phyloP scores from a whole-genome alignment of 2,113 vertebrate species.

The Trematocara stigmaticum region DNA sequence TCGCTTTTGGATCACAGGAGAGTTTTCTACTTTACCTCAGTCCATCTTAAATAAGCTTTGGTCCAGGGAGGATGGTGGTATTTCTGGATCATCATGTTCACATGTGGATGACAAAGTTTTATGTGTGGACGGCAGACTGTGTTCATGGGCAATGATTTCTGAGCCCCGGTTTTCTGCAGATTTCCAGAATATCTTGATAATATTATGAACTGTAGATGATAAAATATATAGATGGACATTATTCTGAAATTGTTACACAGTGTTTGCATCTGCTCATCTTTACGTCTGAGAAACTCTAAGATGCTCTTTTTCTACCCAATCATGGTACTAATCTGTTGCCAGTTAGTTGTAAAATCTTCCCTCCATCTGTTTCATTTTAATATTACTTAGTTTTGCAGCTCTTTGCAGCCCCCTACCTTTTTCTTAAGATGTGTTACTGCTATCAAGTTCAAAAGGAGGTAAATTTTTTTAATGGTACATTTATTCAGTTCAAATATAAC shows the following conservation, averaged over 20 bases:
- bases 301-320: neutral
- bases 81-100: accelerated
- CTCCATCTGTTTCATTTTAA: neutral
- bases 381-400: neutral
- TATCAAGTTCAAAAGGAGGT: neutral
- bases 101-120: neutral
- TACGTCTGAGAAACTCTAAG: neutral
- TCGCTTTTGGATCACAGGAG: neutral
- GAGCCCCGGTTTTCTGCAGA: neutral
- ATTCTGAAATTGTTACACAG: neutral
- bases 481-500: neutral
- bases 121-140: neutral
- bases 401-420: neutral
- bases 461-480: neutral
- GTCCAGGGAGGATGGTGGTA: neutral
- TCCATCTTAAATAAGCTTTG: accelerated
- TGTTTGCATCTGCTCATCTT: neutral
- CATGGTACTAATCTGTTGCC: neutral
- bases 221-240: neutral
- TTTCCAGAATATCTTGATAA: neutral
- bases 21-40: neutral
- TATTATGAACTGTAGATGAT: neutral
- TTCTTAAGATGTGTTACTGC: neutral
- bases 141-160: neutral
- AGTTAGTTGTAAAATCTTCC: neutral